These are phyloP conservation scores for Deilephila porcellus DNA, from an alignment of 2,888 invertebrate species.

Conservation along the genomic window DNA sequence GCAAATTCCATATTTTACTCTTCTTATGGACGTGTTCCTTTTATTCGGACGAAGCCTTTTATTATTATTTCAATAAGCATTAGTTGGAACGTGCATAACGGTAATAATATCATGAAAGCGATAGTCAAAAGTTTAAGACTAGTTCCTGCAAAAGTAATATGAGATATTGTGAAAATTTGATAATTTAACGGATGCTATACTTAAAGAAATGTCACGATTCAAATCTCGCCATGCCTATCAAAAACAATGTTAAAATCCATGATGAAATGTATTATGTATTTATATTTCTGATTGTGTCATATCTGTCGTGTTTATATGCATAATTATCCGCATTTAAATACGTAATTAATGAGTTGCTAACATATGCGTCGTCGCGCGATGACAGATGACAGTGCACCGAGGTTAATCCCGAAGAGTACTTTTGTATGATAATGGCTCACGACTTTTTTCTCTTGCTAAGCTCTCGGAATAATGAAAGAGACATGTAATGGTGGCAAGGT, in stretches of 20 bases:
- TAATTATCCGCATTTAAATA: slow-evolving; percentile 26
- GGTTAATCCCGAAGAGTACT: slow-evolving; percentile 52
- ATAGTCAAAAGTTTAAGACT: too few species aligned
- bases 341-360: slow-evolving; percentile 56
- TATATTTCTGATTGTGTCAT: neutral
- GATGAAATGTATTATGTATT: neutral
- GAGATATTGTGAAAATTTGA: too few species aligned
- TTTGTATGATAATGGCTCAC: slow-evolving; percentile 72
- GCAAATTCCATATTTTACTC: neutral
- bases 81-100: too few species aligned
- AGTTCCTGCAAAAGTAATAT: too few species aligned
- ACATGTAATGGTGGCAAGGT: slow-evolving; percentile 29
- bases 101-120: too few species aligned
- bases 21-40: neutral
- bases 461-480: slow-evolving; percentile 47
- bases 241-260: neutral
- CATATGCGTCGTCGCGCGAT: slow-evolving; percentile 53
- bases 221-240: too few species aligned
- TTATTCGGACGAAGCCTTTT: too few species aligned
- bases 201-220: too few species aligned
- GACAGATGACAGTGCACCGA: slow-evolving; percentile 47
- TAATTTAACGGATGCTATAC: too few species aligned
- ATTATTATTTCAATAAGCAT: too few species aligned
- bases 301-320: neutral
- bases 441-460: slow-evolving; percentile 43